Conservation (phyloP, 2,113 vertebrate species). For the Tiliqua scincoides region DNA sequence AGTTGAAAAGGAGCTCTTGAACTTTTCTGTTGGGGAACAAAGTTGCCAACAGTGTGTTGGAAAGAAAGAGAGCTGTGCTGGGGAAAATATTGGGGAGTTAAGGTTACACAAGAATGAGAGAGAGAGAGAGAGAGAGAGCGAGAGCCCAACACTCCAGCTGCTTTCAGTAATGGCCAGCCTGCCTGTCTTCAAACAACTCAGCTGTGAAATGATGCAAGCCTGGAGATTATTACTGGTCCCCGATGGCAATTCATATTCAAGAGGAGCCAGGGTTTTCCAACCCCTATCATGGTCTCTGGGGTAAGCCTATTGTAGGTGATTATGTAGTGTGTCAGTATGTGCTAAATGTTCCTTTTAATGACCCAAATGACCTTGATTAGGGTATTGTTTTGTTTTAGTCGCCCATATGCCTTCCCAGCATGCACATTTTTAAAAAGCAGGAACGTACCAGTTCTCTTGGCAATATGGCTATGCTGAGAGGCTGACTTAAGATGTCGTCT, state of each 20-base stretch:
- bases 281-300: constrained; percentile 12
- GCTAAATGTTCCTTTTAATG: constrained; percentile 50
- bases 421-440: background rate
- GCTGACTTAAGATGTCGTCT: constrained; percentile 39
- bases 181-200: constrained; percentile 65
- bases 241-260: constrained; percentile 47
- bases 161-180: constrained; percentile 64
- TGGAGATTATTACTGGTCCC: constrained; percentile 65
- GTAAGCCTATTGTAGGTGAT: background rate
- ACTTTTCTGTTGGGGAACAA: constrained; percentile 29
- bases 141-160: constrained; percentile 60
- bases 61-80: constrained; percentile 28
- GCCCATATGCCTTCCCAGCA: constrained; percentile 9
- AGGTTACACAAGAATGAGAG: constrained; percentile 51
- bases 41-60: constrained; percentile 39
- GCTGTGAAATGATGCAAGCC: constrained; percentile 73
- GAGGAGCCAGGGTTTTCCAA: background rate
- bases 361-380: constrained; percentile 37
- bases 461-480: constrained; percentile 37
- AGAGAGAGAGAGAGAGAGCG: constrained; percentile 26
- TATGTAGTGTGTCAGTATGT: constrained; percentile 15
- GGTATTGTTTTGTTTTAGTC: constrained; percentile 1
- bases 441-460: background rate
- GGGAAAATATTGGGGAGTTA: constrained; percentile 43
- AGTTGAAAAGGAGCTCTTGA: constrained; percentile 8